Evolutionary conservation across 2,797 vertebrate genomes (phyloP).

Genomic region (Melanotaenia pygmaea): DNA sequence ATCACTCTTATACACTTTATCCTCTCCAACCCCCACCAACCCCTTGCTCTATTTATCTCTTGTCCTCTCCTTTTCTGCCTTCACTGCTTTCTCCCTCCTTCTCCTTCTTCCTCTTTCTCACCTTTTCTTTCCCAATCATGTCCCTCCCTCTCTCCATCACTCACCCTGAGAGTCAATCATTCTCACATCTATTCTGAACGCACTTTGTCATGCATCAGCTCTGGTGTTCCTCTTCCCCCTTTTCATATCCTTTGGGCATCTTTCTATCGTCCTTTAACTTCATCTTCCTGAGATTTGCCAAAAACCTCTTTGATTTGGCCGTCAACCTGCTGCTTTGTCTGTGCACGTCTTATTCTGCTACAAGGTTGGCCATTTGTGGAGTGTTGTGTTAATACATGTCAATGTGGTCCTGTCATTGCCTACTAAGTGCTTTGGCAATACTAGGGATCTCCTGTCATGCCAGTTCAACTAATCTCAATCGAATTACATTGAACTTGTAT

Average conservation of each 20-base stretch:
- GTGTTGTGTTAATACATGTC: slow-evolving; percentile 74
- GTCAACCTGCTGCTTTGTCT: slow-evolving; percentile 38
- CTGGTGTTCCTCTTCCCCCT: slow-evolving; percentile 40
- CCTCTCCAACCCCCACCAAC: slow-evolving; percentile 33
- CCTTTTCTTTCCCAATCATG: slow-evolving; percentile 1
- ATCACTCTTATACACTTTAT: slow-evolving; percentile 73
- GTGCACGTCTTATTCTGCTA: slow-evolving; percentile 22
- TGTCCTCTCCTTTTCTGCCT: slow-evolving; percentile 26
- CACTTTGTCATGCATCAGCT: slow-evolving; percentile 51
- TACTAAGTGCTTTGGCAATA: slow-evolving; percentile 86
- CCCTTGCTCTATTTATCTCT: slow-evolving; percentile 40
- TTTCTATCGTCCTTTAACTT: slow-evolving; percentile 59
- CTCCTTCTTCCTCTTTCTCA: slow-evolving; percentile 18
- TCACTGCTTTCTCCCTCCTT: slow-evolving; percentile 7
- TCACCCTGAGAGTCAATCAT: slow-evolving; percentile 47
- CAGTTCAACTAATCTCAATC: slow-evolving; percentile 84
- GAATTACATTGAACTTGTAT: slow-evolving; percentile 82
- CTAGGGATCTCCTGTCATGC: slow-evolving; percentile 83
- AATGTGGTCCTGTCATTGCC: slow-evolving; percentile 82
- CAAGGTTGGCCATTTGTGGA: slow-evolving; percentile 53
- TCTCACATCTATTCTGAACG: slow-evolving; percentile 55
- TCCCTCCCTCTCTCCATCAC: slow-evolving; percentile 27
- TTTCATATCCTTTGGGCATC: slow-evolving; percentile 44
- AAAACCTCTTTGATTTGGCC: slow-evolving; percentile 40
- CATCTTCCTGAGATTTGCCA: slow-evolving; percentile 42